These are phyloP conservation scores for Nomia melanderi DNA, from an alignment of 1,140 invertebrate genomes.

Conservation along the genomic window DNA sequence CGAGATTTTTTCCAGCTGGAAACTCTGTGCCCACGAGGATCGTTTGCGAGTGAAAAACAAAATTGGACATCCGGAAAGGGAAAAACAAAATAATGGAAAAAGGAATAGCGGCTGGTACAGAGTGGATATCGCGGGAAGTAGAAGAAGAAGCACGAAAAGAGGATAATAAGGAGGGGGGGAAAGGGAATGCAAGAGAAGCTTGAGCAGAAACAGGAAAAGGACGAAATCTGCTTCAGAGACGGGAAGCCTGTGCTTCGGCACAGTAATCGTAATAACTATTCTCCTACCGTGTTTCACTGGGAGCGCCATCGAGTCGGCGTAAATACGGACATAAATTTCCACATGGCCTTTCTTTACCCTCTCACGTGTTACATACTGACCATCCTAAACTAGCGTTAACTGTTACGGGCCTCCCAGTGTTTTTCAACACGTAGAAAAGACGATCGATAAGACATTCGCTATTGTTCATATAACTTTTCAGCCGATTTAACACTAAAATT, in stretches of 20 bases:
- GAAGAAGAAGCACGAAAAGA: not conserved
- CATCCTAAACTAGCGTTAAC: constrained; percentile 57
- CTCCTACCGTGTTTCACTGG: constrained; percentile 40
- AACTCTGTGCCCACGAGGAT: not conserved
- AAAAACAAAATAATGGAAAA: not conserved
- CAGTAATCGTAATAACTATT: constrained; percentile 72
- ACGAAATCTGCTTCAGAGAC: constrained; percentile 36
- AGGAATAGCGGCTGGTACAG: not conserved
- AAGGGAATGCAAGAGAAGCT: not conserved
- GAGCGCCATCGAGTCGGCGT: constrained; percentile 59
- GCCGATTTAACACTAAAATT: too few species aligned
- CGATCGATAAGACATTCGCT: too few species aligned
- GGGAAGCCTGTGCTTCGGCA: constrained; percentile 43
- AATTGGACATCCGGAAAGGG: constrained; percentile 9
- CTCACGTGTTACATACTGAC: constrained; percentile 46
- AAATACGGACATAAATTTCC: constrained; percentile 75
- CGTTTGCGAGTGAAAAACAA: constrained; percentile 14
- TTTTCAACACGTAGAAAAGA: too few species aligned
- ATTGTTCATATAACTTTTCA: too few species aligned
- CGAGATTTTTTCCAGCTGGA: constrained; percentile 2
- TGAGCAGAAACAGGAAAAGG: not conserved
- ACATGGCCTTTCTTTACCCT: constrained; percentile 35
- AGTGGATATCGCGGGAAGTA: not conserved
- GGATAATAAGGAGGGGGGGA: not conserved
- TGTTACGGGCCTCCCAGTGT: constrained; percentile 55